Percentiles rank a stretch among this genome's conserved stretches.
phyloP scores from a whole-genome alignment of 2,113 vertebrate genomes.

The Tenebrosternarchus preto region DNA sequence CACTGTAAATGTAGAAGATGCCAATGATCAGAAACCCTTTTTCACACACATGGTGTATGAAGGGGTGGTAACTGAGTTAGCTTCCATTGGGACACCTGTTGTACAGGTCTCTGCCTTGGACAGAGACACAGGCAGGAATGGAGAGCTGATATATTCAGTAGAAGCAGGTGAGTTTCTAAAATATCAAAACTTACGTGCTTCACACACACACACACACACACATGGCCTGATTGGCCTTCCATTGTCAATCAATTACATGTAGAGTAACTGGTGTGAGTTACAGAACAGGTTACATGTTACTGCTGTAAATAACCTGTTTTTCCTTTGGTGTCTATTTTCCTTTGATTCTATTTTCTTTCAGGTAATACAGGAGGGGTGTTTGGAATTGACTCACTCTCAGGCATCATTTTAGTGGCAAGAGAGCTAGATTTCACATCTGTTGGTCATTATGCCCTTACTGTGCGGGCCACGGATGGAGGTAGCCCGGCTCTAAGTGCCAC shows the following conservation, averaged over 20 bases:
- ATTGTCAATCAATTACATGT: conserved; percentile 6
- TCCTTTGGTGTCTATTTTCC: background rate
- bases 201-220: no score
- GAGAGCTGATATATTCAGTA: conserved; percentile 85
- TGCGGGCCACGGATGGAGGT: conserved; percentile 87
- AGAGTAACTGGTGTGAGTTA: background rate
- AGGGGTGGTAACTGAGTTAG: conserved; percentile 85
- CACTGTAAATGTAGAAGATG: conserved; percentile 89
- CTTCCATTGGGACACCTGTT: conserved; percentile 83
- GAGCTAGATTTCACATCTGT: conserved; percentile 84
- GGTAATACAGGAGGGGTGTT: conserved; percentile 90
- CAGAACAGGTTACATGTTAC: background rate
- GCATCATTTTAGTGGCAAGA: conserved; percentile 85
- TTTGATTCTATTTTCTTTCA: conserved; percentile 61
- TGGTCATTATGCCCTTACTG: conserved; percentile 87
- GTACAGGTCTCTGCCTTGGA: conserved; percentile 92
- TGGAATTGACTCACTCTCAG: conserved; percentile 88
- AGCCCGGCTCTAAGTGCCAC: conserved; percentile 87
- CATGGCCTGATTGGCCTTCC: conserved; percentile 2
- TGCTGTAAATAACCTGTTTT: background rate
- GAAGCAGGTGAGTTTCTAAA: conserved; percentile 84
- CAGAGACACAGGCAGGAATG: conserved; percentile 93
- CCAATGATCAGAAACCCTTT: conserved; percentile 92
- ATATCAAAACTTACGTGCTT: background rate
- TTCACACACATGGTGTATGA: conserved; percentile 90